Percentiles rank a stretch among this genome's conserved stretches.
These are phyloP conservation scores for Caretta caretta DNA, from an alignment of 2,113 vertebrate genomes.

Conservation along the genomic window DNA sequence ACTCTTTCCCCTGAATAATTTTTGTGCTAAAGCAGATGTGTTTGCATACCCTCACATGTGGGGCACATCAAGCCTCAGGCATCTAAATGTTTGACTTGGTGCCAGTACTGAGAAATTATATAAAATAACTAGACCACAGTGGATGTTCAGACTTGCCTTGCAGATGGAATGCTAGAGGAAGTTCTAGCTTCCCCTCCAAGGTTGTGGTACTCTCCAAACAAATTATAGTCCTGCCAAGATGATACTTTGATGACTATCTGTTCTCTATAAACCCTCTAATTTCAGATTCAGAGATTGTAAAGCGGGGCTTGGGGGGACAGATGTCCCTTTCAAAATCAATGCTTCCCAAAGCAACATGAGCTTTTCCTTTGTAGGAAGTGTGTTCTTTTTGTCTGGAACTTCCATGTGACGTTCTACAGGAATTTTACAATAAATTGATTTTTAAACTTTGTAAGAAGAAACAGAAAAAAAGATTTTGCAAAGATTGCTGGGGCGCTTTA, in stretches of 20 bases:
- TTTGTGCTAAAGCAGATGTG: not conserved
- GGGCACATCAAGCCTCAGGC: not conserved
- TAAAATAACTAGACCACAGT: not conserved
- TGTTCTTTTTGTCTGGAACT: not conserved
- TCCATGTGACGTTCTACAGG: not conserved
- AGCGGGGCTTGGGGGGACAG: conserved; percentile 29
- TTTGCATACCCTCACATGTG: not conserved
- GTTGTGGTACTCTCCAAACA: conserved; percentile 1
- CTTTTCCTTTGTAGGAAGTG: conserved; percentile 22
- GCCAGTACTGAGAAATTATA: not conserved
- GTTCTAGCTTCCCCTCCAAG: not conserved
- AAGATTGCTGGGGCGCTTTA: not conserved
- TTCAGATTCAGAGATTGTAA: conserved; percentile 48
- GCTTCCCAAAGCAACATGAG: conserved; percentile 20
- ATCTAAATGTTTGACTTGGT: not conserved
- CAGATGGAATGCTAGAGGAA: not conserved
- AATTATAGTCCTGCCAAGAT: conserved; percentile 29
- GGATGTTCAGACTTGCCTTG: not conserved
- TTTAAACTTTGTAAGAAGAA: conserved; percentile 27
- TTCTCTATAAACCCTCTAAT: conserved; percentile 49
- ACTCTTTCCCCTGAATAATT: not conserved
- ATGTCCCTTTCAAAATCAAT: conserved; percentile 30
- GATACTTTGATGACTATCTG: conserved; percentile 3
- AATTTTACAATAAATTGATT: not conserved
- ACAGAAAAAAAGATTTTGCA: not conserved